phyloP scores from a whole-genome alignment of 2,888 invertebrate genomes.

The Cosmia trapezina region DNA sequence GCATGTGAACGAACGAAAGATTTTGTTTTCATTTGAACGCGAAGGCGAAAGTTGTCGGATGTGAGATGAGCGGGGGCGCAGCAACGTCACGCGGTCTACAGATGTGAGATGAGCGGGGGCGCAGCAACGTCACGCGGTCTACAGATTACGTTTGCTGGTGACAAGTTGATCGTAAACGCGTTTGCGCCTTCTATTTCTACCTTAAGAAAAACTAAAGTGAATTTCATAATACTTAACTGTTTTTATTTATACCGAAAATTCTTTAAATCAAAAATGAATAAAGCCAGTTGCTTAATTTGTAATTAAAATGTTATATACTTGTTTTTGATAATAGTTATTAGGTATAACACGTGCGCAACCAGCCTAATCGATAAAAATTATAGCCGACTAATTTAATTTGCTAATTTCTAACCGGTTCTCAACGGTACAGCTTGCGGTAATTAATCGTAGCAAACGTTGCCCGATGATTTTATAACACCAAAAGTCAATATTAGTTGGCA shows the following conservation, averaged over 20 bases:
- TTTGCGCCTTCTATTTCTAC: not conserved
- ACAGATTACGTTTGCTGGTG: slow-evolving; percentile 40
- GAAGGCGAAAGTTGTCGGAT: slow-evolving; percentile 64
- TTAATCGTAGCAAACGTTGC: slow-evolving; percentile 18
- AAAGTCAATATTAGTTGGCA: slow-evolving; percentile 24
- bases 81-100: slow-evolving; percentile 54
- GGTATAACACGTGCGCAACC: slow-evolving; percentile 36
- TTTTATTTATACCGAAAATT: not conserved
- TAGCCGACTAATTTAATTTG: slow-evolving; percentile 53
- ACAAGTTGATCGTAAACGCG: slow-evolving; percentile 21
- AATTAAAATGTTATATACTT: slow-evolving; percentile 28
- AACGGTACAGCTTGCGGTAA: slow-evolving; percentile 14
- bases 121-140: slow-evolving; percentile 47
- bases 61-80: slow-evolving; percentile 47
- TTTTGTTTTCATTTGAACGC: slow-evolving; percentile 61
- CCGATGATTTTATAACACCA: slow-evolving; percentile 11
- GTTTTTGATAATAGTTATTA: slow-evolving; percentile 16
- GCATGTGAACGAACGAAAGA: slow-evolving; percentile 42
- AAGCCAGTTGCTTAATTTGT: slow-evolving; percentile 26
- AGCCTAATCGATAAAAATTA: slow-evolving; percentile 31
- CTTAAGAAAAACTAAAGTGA: not conserved
- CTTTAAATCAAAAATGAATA: not conserved
- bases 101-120: slow-evolving; percentile 51
- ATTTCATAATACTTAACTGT: not conserved
- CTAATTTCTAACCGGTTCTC: slow-evolving; percentile 53